Evolutionary conservation across 1,140 invertebrate genomes (phyloP), one percentile per base, ranked within the genome.

Genomic region (Papilio helenus): DNA sequence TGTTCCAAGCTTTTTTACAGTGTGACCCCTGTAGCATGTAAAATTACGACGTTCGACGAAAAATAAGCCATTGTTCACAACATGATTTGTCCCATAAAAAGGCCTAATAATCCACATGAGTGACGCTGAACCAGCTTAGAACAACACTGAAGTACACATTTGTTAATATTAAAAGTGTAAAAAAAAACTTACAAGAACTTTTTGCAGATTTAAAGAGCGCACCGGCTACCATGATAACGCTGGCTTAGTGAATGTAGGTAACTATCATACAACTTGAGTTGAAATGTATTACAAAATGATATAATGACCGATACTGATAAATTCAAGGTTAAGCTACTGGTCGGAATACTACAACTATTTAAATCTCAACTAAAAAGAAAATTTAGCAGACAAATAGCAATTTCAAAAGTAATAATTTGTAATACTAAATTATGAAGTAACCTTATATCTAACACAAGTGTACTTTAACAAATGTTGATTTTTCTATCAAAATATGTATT

Each of bases 181-280:
- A 55, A 65, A n/a, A 51, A 39, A 78, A 83, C 91, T 90, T 88
- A 92, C 90, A 71, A 71, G 83, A 83, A 71, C 85, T 80, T 86
- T 88, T 93, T 10, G 84, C 79, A n/a, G 87, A 84, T 81, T 89
- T 91, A 9, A 91, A 82, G 23, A 93, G 79, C 1, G 83, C 83
- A 39, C 86, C 81, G 29, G 86, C 81, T 81, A 89, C 88, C 90
- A 93, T 93, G 46, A 81, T 77, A 77, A 77, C 26, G 42, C 55
- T 34, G 61, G 55, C 9, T 77, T 29, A 68, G 61, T 68, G 14
- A 29, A 49, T 74, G 44, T 73, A 49, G 72, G 20, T n/a, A 26
- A 76, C 51, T 76, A 16, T 55, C 73, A 76, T 29, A 58, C 16
- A 76, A 76, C 23, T 58, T 42, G 18, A 58, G 29, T 58, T 72